phyloP scores from a whole-genome alignment of 2,888 invertebrate species.

The Papilio demoleus region DNA sequence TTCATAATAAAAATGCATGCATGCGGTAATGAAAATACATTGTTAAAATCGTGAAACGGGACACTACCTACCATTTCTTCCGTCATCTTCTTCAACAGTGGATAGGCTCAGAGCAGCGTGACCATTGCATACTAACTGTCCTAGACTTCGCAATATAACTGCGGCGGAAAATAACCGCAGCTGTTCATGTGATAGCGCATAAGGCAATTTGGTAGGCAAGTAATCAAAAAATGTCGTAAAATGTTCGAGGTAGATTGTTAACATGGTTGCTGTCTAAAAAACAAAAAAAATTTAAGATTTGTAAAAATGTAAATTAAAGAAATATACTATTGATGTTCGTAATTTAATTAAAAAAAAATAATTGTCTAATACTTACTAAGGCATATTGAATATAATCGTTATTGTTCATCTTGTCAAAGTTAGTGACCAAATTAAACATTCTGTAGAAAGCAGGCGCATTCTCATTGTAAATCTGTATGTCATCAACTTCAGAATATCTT shows the following conservation, averaged over 20 bases:
- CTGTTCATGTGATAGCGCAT: conserved; percentile 58
- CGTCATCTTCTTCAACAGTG: conserved; percentile 52
- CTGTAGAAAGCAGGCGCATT: conserved; percentile 82
- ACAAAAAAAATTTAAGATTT: conserved; percentile 18
- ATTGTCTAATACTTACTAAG: conserved; percentile 78
- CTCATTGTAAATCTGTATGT: conserved; percentile 67
- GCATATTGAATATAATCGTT: conserved; percentile 88
- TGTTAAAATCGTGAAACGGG: no score
- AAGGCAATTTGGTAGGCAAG: conserved; percentile 68
- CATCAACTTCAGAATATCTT: conserved; percentile 63
- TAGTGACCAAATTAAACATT: conserved; percentile 88
- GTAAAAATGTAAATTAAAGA: not conserved
- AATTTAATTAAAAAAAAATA: not conserved
- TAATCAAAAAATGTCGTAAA: conserved; percentile 86
- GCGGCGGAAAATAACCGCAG: conserved; percentile 84
- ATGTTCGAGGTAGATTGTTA: conserved; percentile 85
- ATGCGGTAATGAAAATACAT: not conserved
- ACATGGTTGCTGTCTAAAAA: conserved; percentile 86
- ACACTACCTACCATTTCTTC: conserved; percentile 44
- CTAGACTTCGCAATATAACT: conserved; percentile 88
- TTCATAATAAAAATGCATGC: not conserved
- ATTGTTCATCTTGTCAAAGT: conserved; percentile 87
- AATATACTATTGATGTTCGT: no score
- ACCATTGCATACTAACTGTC: conserved; percentile 92
- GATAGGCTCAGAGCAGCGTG: conserved; percentile 82